Percentiles rank a stretch among this genome's conserved stretches.
Conservation (phyloP, 2,888 invertebrate species). For the Hyles lineata region DNA sequence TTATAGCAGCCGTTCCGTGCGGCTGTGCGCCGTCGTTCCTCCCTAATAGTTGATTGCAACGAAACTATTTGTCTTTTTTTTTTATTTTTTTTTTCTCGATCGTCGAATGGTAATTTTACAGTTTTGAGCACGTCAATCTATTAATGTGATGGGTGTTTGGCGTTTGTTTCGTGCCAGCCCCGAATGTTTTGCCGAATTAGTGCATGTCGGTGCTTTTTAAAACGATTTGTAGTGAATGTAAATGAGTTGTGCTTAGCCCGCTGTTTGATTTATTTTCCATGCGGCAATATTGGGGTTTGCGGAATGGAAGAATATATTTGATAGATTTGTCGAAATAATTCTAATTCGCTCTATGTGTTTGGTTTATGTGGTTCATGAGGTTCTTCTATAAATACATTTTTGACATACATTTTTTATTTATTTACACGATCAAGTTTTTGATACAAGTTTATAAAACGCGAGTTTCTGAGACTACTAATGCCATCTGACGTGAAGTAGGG, state of each 20-base stretch:
- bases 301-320: conserved; percentile 4
- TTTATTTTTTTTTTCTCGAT: conserved; percentile 59
- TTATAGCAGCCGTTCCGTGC: conserved; percentile 61
- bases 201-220: conserved; percentile 39
- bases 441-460: background rate
- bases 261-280: conserved; percentile 23
- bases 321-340: background rate
- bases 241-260: conserved; percentile 7
- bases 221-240: conserved; percentile 31
- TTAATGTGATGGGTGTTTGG: conserved; percentile 71
- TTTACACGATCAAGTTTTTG: background rate
- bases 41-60: conserved; percentile 64
- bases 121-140: conserved; percentile 83
- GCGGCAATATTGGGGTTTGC: conserved; percentile 12
- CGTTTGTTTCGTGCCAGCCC: conserved; percentile 73
- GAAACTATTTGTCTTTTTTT: conserved; percentile 47
- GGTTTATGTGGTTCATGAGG: background rate
- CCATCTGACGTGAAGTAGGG: conserved; percentile 64
- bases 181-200: conserved; percentile 40
- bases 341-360: background rate
- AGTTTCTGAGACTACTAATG: conserved; percentile 42
- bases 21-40: conserved; percentile 47
- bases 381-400: background rate
- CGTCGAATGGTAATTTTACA: conserved; percentile 80
- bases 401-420: background rate